These are phyloP conservation scores for Abramis brama DNA, from an alignment of 2,113 vertebrate genomes.

Conservation along the genomic window DNA sequence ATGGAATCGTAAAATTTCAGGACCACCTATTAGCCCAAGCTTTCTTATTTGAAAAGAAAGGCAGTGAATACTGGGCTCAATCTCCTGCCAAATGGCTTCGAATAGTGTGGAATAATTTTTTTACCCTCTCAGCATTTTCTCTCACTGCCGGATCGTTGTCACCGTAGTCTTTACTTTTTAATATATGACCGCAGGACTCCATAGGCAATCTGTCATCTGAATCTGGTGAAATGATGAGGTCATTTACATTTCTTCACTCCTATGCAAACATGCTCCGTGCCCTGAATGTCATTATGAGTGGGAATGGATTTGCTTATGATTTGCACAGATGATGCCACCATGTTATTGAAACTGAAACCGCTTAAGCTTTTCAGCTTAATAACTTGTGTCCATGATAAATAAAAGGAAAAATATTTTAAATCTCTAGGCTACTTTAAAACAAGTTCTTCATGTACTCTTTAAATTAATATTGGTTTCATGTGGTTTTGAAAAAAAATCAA, in stretches of 20 bases:
- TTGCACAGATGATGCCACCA: constrained; percentile 38
- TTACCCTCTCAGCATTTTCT: constrained; percentile 48
- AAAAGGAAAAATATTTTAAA: constrained; percentile 11
- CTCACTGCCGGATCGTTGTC: constrained; percentile 34
- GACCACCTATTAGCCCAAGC: constrained; percentile 30
- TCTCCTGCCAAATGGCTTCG: constrained; percentile 12
- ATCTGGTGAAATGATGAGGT: constrained; percentile 42
- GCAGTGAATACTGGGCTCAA: constrained; percentile 41
- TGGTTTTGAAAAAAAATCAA: background rate
- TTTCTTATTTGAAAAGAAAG: constrained; percentile 45
- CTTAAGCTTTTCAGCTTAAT: constrained; percentile 13
- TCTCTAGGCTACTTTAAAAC: background rate
- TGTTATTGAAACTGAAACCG: constrained; percentile 34
- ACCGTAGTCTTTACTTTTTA: constrained; percentile 50
- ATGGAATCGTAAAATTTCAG: constrained; percentile 42
- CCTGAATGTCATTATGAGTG: constrained; percentile 37
- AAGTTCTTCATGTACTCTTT: background rate
- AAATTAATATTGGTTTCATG: background rate
- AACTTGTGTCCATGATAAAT: constrained; percentile 7
- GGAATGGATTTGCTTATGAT: constrained; percentile 39
- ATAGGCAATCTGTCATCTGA: constrained; percentile 47
- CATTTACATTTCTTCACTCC: constrained; percentile 49
- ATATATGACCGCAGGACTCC: constrained; percentile 49
- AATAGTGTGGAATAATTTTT: constrained; percentile 40
- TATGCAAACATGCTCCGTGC: constrained; percentile 45